These are phyloP conservation scores for Xylota segnis DNA, from an alignment of 2,888 invertebrate genomes.

Conservation along the genomic window DNA sequence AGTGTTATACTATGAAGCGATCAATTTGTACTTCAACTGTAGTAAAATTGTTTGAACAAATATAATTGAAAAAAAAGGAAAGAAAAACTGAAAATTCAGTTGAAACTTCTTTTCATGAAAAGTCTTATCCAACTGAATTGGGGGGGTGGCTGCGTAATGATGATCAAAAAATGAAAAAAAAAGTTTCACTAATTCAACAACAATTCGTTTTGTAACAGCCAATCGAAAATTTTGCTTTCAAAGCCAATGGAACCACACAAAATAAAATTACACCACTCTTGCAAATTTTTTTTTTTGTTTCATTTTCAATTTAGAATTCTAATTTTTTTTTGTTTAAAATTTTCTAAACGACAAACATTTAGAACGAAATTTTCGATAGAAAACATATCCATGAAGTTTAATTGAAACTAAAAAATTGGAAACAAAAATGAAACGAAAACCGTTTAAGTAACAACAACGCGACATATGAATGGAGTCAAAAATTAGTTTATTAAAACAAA, in stretches of 20 bases:
- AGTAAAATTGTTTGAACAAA: conserved; percentile 43
- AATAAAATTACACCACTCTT: conserved; percentile 66
- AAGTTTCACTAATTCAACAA: conserved; percentile 56
- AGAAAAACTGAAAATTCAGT: conserved; percentile 18
- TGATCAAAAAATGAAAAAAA: conserved; percentile 37
- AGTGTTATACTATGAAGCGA: conserved; percentile 66
- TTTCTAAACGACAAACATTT: conserved; percentile 73
- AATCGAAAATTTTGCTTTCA: conserved; percentile 46
- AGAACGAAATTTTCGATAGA: conserved; percentile 49
- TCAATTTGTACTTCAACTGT: conserved; percentile 44
- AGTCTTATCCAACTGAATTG: conserved; percentile 58
- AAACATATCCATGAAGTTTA: conserved; percentile 59
- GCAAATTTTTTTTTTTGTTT: conserved; percentile 36
- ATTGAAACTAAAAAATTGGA: conserved; percentile 41
- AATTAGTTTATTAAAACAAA: conserved; percentile 31
- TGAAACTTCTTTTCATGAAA: conserved; percentile 39
- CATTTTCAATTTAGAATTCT: conserved; percentile 48
- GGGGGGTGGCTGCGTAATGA: conserved; percentile 36
- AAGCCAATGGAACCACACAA: conserved; percentile 70
- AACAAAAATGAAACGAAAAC: conserved; percentile 38
- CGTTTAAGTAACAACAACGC: conserved; percentile 63
- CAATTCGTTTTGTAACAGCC: conserved; percentile 50
- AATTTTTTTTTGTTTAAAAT: conserved; percentile 16
- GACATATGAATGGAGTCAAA: conserved; percentile 56
- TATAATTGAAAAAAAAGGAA: conserved; percentile 40